These are phyloP conservation scores for Macrotus californicus DNA, from an alignment of 2,113 vertebrate genomes.

Conservation along the genomic window DNA sequence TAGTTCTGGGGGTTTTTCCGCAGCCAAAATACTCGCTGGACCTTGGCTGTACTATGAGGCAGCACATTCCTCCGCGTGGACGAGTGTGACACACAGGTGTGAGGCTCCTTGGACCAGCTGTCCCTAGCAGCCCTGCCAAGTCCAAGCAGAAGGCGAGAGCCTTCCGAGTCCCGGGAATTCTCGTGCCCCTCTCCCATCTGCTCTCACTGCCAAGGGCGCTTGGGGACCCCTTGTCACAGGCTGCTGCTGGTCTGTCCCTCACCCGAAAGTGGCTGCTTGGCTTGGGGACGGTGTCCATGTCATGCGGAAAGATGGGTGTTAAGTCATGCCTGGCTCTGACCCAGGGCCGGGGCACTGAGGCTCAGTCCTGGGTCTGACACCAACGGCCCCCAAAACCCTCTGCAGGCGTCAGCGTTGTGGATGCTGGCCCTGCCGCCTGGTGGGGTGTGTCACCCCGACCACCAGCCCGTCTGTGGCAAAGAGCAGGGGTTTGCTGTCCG, in stretches of 20 bases:
- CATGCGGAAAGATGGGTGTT: fast-evolving
- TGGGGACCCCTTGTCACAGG: not conserved
- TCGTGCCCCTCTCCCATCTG: not conserved
- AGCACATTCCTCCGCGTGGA: not conserved
- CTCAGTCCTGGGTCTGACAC: not conserved
- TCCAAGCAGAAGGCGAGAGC: conserved; percentile 35
- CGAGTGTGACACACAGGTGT: fast-evolving
- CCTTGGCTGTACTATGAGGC: not conserved
- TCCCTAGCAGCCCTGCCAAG: not conserved
- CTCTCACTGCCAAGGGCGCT: not conserved
- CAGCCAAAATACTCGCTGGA: not conserved
- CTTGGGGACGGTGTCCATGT: fast-evolving
- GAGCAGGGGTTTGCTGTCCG: not conserved
- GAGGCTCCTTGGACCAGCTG: conserved; percentile 20
- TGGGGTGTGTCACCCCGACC: not conserved
- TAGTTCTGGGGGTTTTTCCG: not conserved
- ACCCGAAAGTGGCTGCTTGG: fast-evolving
- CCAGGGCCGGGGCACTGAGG: fast-evolving
- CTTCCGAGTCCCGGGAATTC: not conserved
- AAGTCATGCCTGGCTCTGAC: not conserved
- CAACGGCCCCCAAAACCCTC: not conserved
- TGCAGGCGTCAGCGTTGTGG: not conserved
- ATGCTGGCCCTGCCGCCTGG: fast-evolving
- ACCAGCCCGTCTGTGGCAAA: too few relatives aligned
- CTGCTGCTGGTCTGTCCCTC: fast-evolving